Evolutionary conservation across 2,888 invertebrate genomes (phyloP).

Genomic region (Ctena decussata): DNA sequence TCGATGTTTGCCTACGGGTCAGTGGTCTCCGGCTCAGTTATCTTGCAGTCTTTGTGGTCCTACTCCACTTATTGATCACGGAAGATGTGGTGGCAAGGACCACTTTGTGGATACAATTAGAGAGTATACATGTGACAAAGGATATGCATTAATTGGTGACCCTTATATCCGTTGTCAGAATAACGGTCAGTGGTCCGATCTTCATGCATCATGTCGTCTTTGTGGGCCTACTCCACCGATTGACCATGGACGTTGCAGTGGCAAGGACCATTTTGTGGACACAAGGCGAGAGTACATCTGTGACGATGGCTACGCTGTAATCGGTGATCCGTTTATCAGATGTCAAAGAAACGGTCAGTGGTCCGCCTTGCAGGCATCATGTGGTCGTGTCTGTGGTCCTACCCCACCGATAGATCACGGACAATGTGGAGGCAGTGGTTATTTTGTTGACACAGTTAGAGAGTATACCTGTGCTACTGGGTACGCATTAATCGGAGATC

Average conservation of each 20-base stretch:
- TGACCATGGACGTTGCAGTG: conserved; percentile 31
- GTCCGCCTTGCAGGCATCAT: conserved; percentile 31
- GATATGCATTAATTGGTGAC: conserved; percentile 44
- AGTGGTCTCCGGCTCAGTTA: conserved; percentile 34
- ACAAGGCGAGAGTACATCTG: conserved; percentile 26
- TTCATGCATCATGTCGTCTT: conserved; percentile 37
- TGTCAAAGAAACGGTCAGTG: conserved; percentile 32
- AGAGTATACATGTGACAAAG: conserved; percentile 28
- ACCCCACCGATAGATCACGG: conserved; percentile 42
- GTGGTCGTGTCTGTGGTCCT: conserved; percentile 45
- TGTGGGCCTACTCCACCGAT: conserved; percentile 33
- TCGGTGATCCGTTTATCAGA: conserved; percentile 40
- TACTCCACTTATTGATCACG: conserved; percentile 22
- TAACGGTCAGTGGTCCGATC: conserved; percentile 34
- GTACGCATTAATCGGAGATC: conserved; percentile 33
- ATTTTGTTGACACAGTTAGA: conserved; percentile 34
- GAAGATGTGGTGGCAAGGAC: conserved; percentile 16
- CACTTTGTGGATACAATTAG: conserved; percentile 24
- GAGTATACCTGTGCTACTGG: conserved; percentile 34
- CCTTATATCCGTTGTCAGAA: conserved; percentile 30
- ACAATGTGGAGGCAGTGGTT: conserved; percentile 30
- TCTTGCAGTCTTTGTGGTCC: conserved; percentile 16
- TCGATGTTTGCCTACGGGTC: conserved; percentile 5
- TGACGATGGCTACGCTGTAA: conserved; percentile 30
- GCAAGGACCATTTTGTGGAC: conserved; percentile 38